Conservation (phyloP, 2,888 invertebrate genomes). For the Eupithecia subumbrata region DNA sequence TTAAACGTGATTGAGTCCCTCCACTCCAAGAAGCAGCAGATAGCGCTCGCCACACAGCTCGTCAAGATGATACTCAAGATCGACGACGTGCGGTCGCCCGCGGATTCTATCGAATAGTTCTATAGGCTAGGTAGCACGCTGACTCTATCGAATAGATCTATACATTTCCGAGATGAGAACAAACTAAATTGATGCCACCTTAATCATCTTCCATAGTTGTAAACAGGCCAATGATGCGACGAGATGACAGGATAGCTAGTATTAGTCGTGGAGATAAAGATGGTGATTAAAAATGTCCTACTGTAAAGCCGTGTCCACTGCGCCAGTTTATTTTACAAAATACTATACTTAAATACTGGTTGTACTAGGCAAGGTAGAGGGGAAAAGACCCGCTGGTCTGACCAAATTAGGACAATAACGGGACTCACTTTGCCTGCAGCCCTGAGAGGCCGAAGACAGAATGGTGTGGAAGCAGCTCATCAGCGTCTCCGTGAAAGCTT, state of each 20-base stretch:
- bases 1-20: slow-evolving; percentile 98
- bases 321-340: too few relatives aligned
- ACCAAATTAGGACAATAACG: too few relatives aligned
- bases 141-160: slow-evolving; percentile 69
- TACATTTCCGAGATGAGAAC: neutral
- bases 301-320: too few relatives aligned
- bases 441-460: too few relatives aligned
- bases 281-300: too few relatives aligned
- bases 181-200: neutral
- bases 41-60: slow-evolving; percentile 97
- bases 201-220: neutral
- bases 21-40: slow-evolving; percentile 98
- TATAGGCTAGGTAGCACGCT: neutral
- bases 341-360: too few relatives aligned
- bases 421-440: too few relatives aligned
- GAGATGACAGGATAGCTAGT: neutral
- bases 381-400: too few relatives aligned
- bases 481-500: too few relatives aligned
- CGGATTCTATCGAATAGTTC: slow-evolving; percentile 71
- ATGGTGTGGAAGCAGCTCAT: too few relatives aligned
- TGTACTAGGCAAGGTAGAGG: too few relatives aligned
- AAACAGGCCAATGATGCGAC: neutral
- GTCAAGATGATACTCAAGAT: slow-evolving; percentile 99
- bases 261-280: neutral
- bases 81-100: slow-evolving; percentile 93